Evolutionary conservation across 2,797 vertebrate species (phyloP), one percentile per base, ranked within the genome.

Genomic region (Crenuchus spilurus): DNA sequence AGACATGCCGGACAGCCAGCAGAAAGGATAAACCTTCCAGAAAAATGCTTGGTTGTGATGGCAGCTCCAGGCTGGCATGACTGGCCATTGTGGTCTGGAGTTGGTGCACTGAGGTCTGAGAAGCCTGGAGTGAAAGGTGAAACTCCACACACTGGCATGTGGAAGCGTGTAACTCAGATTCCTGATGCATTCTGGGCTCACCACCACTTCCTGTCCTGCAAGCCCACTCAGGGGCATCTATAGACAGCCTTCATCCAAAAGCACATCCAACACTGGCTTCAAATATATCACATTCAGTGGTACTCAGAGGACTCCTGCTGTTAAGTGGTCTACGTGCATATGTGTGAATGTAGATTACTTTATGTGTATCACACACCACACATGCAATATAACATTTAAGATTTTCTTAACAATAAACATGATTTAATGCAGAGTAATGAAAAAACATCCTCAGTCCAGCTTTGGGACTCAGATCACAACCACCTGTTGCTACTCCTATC

Each of bases 121-220:
- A 55, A 63, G 76, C 70, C 74, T 46, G 71, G 82, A 78, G 66
- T 66, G 83, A 84, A 88, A 85, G 78, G 64, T 71, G 83, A 86
- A 85, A 87, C 81, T 81, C 46, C 46, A 74, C 77, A 83, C 80
- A 75, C 81, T 69, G 61, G 79, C 77, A 74, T 70, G 78, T 74
- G 58, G 76, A 86, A 81, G 81, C 84, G 81, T 82, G 82, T 84
- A n/a, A 58, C 84, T 83, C 52, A 81, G 80, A 92, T 90, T 90
- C 89, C 85, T 82, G 74, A 69, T 76, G 83, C 86, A 88, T 92
- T 90, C 89, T 90, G 80, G 79, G 84, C 85, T 84, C 80, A 80
- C 83, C 80, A 88, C 87, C 81, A 89, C 87, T 90, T 92, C 90
- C 91, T 92, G 88, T 89, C 86, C 86, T 82, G 82, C 61, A 46